A percentile compares a stretch with the other conserved stretches of the same genome.
Evolutionary conservation across 2,888 invertebrate genomes (phyloP).

Genomic region (Eupithecia centaureata): DNA sequence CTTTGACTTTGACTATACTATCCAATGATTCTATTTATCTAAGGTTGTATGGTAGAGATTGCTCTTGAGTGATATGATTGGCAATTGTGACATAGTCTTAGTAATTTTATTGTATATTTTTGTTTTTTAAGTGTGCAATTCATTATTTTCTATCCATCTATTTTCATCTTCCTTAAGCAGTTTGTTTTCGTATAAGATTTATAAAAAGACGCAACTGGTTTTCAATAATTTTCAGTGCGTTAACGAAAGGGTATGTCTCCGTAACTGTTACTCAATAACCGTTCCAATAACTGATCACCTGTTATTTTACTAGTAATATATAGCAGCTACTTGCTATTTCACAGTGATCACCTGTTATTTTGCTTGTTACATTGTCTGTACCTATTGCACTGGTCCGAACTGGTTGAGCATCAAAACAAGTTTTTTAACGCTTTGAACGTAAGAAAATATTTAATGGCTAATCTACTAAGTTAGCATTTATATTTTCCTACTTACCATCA

Average conservation of each 20-base stretch:
- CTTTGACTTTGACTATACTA: too few species aligned
- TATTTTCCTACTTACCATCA: background rate
- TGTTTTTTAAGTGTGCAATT: too few species aligned
- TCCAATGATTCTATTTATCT: too few species aligned
- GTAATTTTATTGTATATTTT: too few species aligned
- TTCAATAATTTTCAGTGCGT: background rate
- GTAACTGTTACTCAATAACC: conserved; percentile 61
- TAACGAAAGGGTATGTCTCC: conserved; percentile 28
- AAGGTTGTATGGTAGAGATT: too few species aligned
- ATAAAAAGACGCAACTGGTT: background rate
- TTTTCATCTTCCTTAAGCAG: too few species aligned
- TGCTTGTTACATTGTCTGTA: conserved; percentile 43
- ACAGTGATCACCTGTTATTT: conserved; percentile 41
- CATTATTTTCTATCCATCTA: too few species aligned
- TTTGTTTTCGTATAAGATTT: too few species aligned
- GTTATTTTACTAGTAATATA: conserved; percentile 16
- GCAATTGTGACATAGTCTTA: too few species aligned
- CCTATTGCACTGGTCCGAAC: conserved; percentile 16
- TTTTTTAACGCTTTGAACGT: conserved; percentile 4
- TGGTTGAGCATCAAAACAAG: conserved; percentile 20
- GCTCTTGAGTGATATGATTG: too few species aligned
- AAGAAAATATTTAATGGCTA: background rate
- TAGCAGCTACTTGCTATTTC: conserved; percentile 16
- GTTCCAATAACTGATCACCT: conserved; percentile 48
- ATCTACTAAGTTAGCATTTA: background rate